Base-by-base conservation (phyloP, 2,888 invertebrate genomes). In the Eilema caniola region DNA sequence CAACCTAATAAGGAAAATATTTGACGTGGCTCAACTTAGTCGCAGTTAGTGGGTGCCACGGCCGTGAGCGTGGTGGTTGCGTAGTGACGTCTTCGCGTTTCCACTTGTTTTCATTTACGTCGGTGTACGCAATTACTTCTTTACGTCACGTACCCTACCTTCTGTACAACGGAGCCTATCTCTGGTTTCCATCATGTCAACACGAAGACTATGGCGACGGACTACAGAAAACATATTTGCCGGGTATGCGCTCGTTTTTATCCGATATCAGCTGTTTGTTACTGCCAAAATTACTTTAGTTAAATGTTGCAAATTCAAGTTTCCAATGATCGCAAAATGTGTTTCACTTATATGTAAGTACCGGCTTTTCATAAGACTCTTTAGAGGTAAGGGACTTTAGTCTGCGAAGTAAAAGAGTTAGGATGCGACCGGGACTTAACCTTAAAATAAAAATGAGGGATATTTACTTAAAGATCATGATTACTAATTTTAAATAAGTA, bases 131-230 rank as follows among this genome's bases (percentile, higher is more conserved):
- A 28, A 59, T 8, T 59, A 59, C 28, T 59, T 59, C 4, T 59
- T 16, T 14, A 59, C 14, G 59, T 59, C 25, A 28, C 59, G 59
- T 14, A 16, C 24, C 7, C 14, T 23, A 8, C 7, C 12, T 31
- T 28, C 56, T 56, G 23, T 65, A 10, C 2, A 53, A 53, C 53
- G n/a, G 20, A n/a, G 28, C 61, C 61, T 28, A 25, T 28, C 3
- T 1, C 16, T n/a, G 3, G 33, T 23, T 41, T 31, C 16, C 10
- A 28, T 25, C 25, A 67, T 67, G 66, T 25, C 60, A 14, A 60
- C 28, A 28, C 20, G 66, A 67, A 60, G 66, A 28, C 28, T 47
- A 14, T 60, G 66, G 66, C 66, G 60, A 25, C 20, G 66, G n/a
- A n/a, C 20, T 10, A 24, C 41, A n/a, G 47, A 60, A 41, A 60